A percentile compares a stretch with the other conserved stretches of the same genome.
Evolutionary conservation across 2,888 invertebrate species (phyloP).

Genomic region (Pheosia tremula): DNA sequence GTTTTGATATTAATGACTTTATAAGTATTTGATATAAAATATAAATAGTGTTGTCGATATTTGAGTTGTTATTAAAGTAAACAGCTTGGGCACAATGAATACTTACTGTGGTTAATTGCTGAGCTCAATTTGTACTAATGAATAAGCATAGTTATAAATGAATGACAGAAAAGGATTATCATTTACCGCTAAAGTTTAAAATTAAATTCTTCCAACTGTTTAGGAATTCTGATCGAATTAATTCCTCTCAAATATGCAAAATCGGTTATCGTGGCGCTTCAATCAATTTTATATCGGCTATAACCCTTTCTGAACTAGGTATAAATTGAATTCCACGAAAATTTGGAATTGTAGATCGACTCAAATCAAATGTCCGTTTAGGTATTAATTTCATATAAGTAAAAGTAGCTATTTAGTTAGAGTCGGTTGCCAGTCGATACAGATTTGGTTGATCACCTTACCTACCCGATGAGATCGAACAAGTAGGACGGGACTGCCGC

Average conservation of each 20-base stretch:
- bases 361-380: background rate
- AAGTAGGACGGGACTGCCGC: too few species aligned
- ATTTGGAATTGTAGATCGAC: background rate
- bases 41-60: too few species aligned
- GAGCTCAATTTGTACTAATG: too few species aligned
- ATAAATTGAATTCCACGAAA: slow-evolving; percentile 4
- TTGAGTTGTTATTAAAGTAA: too few species aligned
- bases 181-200: slow-evolving; percentile 5
- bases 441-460: too few species aligned
- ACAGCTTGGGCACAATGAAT: too few species aligned
- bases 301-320: slow-evolving; percentile 2
- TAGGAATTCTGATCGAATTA: slow-evolving; percentile 7
- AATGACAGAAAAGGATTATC: slow-evolving; percentile 3
- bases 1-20: too few species aligned
- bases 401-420: background rate
- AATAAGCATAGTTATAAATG: background rate
- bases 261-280: slow-evolving; percentile 5
- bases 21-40: too few species aligned
- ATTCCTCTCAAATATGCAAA: slow-evolving; percentile 5
- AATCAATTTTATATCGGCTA: slow-evolving; percentile 4
- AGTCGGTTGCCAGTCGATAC: too few species aligned
- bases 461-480: too few species aligned
- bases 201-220: slow-evolving; percentile 5
- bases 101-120: too few species aligned
- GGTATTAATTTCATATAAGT: background rate